Conservation (phyloP, 2,113 vertebrate genomes). For the Sialia sialis region DNA sequence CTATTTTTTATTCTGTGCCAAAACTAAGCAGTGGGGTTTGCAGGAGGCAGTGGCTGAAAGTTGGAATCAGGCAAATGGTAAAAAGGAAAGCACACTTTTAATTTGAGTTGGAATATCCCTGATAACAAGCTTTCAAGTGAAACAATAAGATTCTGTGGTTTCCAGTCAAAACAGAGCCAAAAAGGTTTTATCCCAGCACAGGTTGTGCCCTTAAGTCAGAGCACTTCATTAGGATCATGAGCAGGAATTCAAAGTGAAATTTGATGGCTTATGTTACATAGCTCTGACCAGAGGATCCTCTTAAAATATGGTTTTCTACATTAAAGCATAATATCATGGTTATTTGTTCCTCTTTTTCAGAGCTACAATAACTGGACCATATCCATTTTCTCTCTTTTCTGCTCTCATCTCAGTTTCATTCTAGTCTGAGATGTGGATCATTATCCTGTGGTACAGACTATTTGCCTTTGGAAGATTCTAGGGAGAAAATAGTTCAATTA, state of each 20-base stretch:
- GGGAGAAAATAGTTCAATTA: conserved; percentile 4
- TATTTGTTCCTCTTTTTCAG: neutral
- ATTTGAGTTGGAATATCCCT: neutral
- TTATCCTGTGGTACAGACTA: neutral
- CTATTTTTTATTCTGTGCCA: neutral
- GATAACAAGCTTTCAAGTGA: neutral
- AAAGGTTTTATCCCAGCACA: neutral
- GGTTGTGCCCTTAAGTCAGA: neutral
- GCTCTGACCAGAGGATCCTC: neutral
- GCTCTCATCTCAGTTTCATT: neutral
- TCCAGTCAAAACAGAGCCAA: neutral
- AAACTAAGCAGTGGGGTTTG: neutral
- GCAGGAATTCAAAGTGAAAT: neutral
- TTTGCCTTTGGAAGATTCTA: conserved; percentile 1
- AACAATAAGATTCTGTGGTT: neutral
- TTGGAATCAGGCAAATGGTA: neutral
- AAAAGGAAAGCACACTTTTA: neutral
- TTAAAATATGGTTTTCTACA: neutral
- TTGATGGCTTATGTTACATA: neutral
- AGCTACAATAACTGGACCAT: neutral
- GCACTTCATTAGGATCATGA: neutral
- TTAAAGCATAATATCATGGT: neutral
- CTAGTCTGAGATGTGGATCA: neutral
- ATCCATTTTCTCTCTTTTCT: neutral
- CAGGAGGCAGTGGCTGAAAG: neutral